Evolutionary conservation across 1,140 invertebrate genomes (phyloP), one percentile per base, ranked within the genome.

Genomic region (Dreissena polymorpha): DNA sequence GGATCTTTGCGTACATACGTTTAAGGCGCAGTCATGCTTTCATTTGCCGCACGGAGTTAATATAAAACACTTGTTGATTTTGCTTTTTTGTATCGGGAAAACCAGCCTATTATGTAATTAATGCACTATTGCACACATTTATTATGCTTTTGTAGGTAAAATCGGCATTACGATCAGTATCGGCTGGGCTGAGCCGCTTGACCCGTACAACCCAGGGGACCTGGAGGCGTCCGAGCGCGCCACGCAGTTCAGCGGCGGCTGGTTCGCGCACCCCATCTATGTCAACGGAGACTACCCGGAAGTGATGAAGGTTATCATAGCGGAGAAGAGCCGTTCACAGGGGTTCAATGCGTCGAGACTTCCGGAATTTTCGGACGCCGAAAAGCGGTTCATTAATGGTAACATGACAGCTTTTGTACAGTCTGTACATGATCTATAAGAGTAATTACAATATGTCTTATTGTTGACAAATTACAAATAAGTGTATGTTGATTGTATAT

Each of bases 231-330:
- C 88, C 0, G 73, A 86, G 29, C 72, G 85, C n/a, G 85, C 81
- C 18, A 80, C 85, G 84, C 83, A 90, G 64, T 91, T 92, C 72
- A 72, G 80, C 29, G 71, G 88, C 39, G 92, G 91, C 12, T 90
- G 89, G 89, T 92, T 91, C 77, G 91, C 90, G 12, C 85, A 91
- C 75, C 90, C 92, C 7, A 91, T 93, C 21, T 91, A 87, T 72
- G 87, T 88, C 10, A 86, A 91, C 55, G 92, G 92, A 29, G 89
- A 92, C 75, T 93, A 93, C 83, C 92, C 93, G 0, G 83, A 85
- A 25, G 81, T 91, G 0, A 88, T 91, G 86, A 90, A 89, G 65
- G 60, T 80, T 0, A 79, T 78, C 25, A 84, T 91, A 0, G 50
- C 6, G 6, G 79, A 85, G 10, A 87, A 87, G 53, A 89, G 86